Conservation (phyloP, 2,113 vertebrate genomes). For the Empidonax alnorum region DNA sequence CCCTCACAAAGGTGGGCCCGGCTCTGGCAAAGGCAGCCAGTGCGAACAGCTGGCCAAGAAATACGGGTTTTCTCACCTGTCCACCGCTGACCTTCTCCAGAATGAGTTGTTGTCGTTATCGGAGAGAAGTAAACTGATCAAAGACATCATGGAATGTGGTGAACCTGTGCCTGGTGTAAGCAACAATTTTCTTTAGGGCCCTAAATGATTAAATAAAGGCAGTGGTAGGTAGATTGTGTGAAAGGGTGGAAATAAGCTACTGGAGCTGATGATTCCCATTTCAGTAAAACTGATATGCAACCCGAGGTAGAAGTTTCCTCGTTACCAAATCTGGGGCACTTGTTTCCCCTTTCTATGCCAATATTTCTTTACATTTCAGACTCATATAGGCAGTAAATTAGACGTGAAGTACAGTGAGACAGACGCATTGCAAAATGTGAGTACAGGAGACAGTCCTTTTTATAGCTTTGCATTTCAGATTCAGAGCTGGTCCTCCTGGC, state of each 20-base stretch:
- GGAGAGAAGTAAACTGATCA: slow-evolving; percentile 84
- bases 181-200: not conserved
- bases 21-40: slow-evolving; percentile 89
- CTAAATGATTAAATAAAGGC: not conserved
- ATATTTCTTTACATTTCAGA: not conserved
- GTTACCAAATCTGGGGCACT: not conserved
- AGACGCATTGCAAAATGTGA: not conserved
- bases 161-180: slow-evolving; percentile 85
- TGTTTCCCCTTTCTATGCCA: not conserved
- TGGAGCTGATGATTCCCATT: not conserved
- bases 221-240: not conserved
- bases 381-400: not conserved
- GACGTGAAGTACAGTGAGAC: not conserved
- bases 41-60: slow-evolving; percentile 85
- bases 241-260: not conserved
- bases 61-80: slow-evolving; percentile 83
- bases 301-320: not conserved
- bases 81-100: slow-evolving; percentile 80
- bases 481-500: slow-evolving; percentile 13
- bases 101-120: slow-evolving; percentile 79
- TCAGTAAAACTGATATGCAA: not conserved
- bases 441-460: slow-evolving; percentile 6
- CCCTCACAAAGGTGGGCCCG: slow-evolving; percentile 84
- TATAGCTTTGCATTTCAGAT: slow-evolving; percentile 20
- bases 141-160: slow-evolving; percentile 82